Evolutionary conservation across 2,113 vertebrate species (phyloP).

Genomic region (Trichechus manatus): DNA sequence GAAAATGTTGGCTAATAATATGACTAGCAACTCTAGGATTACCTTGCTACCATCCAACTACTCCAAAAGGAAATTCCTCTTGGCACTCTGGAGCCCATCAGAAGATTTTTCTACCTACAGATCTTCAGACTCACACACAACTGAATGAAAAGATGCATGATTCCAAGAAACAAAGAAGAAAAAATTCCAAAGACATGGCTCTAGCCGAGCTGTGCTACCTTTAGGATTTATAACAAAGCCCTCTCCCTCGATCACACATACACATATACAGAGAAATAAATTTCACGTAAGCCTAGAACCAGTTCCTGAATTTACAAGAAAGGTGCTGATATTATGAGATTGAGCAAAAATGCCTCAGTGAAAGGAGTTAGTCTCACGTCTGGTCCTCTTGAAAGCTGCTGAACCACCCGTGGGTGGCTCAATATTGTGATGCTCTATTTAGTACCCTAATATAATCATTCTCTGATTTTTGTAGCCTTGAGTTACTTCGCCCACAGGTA

Average conservation of each 20-base stretch:
- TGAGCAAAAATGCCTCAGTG: neutral
- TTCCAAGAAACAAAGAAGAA: neutral
- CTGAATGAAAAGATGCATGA: conserved; percentile 4
- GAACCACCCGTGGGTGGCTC: neutral
- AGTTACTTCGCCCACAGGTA: neutral
- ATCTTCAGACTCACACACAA: neutral
- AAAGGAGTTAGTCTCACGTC: neutral
- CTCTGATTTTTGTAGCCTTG: conserved; percentile 5
- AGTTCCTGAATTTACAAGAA: neutral
- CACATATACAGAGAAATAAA: neutral
- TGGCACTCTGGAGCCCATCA: neutral
- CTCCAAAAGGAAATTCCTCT: neutral
- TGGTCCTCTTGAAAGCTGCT: neutral
- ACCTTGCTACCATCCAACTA: neutral
- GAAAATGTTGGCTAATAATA: neutral
- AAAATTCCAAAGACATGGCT: neutral
- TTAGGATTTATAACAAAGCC: neutral
- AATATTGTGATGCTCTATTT: neutral
- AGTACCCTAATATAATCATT: neutral
- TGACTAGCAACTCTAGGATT: neutral
- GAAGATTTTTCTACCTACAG: neutral
- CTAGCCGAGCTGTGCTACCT: neutral
- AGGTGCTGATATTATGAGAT: neutral
- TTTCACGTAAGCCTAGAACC: neutral
- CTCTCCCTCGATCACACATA: neutral